Percentiles rank a stretch among this genome's conserved stretches.
phyloP scores from a whole-genome alignment of 2,113 vertebrate species.

The Rhinolophus ferrumequinum region DNA sequence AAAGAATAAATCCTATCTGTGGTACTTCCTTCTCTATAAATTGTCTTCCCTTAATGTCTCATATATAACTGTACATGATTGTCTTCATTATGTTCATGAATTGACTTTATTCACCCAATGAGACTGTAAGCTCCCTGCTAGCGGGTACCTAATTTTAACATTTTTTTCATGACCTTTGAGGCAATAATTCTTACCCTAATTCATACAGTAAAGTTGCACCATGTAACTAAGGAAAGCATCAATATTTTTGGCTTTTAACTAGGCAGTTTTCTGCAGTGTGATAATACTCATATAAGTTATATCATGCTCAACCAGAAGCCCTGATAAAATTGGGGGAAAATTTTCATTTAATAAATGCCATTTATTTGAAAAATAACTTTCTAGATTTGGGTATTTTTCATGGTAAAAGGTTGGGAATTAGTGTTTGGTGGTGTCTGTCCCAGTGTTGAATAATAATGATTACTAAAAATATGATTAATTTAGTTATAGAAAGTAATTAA shows the following conservation, averaged over 20 bases:
- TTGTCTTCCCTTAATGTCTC: neutral
- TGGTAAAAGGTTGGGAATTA: conserved; percentile 44
- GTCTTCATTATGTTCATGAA: conserved; percentile 8
- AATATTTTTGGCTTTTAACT: neutral
- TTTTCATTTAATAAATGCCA: conserved; percentile 22
- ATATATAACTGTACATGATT: neutral
- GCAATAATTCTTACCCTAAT: conserved; percentile 5
- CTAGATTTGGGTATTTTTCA: neutral
- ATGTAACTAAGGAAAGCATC: neutral
- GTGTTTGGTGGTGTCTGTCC: neutral
- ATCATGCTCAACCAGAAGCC: neutral
- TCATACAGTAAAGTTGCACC: neutral
- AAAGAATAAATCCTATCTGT: neutral
- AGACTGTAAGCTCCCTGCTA: neutral
- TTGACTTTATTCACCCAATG: conserved; percentile 35
- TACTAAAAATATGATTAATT: conserved; percentile 41
- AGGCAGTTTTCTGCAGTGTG: neutral
- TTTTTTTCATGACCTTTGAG: conserved; percentile 9
- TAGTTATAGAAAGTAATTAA: conserved; percentile 57
- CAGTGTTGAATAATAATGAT: neutral
- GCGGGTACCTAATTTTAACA: neutral
- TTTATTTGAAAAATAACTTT: conserved; percentile 22
- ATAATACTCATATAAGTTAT: neutral
- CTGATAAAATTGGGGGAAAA: conserved; percentile 36
- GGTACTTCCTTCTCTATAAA: neutral